Base-by-base conservation (phyloP, 2,888 invertebrate species). In the Drosophila kuntzei region DNA sequence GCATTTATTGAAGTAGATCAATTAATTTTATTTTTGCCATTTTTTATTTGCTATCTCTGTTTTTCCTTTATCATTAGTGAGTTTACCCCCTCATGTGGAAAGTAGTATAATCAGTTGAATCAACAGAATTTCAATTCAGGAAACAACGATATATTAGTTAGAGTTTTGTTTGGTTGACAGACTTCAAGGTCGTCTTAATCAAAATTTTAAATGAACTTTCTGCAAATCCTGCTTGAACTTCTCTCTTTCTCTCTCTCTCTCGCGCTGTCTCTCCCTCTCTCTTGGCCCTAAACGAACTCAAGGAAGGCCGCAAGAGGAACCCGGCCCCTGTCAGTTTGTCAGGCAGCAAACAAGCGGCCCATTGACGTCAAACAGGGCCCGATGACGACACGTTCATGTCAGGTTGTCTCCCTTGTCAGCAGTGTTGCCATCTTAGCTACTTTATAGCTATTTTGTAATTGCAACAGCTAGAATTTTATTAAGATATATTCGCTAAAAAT, bases 201-300 rank as follows among this genome's bases (percentile, higher is more conserved):
- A 76, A 73, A 79, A 87, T 89, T 79, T 73, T 76, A 84, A 89
- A 89, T 85, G 73, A 81, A 76, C 77, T 85, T 85, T 89, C 64
- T 68, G 72, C 71, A 58, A 70, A 64, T 72, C 59, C 34, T 44
- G 66, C 47, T 36, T 46, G 53, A 27, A 51, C 12, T 27, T 37
- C 22, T 18, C 22, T 34, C 18, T 16, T 16, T 20, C 22, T 32
- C 34, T 34, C 43, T 25, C 14, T 3, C 20, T 3, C 16, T 25
- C 20, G 14, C 14, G 7, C 11, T 14, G n/a, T n/a, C 11, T 14
- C 25, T 14, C 25, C 12, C 6, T 22, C 11, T 53, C 39, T 18
- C n/a, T 39, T 39, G 27, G 16, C 53, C 29, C 54, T 37, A 46
- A 51, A 41, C 37, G 41, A 43, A 11, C 44, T 55, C 51, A 34